These are phyloP conservation scores for Congeria kusceri DNA, from an alignment of 2,888 invertebrate species.

Conservation along the genomic window DNA sequence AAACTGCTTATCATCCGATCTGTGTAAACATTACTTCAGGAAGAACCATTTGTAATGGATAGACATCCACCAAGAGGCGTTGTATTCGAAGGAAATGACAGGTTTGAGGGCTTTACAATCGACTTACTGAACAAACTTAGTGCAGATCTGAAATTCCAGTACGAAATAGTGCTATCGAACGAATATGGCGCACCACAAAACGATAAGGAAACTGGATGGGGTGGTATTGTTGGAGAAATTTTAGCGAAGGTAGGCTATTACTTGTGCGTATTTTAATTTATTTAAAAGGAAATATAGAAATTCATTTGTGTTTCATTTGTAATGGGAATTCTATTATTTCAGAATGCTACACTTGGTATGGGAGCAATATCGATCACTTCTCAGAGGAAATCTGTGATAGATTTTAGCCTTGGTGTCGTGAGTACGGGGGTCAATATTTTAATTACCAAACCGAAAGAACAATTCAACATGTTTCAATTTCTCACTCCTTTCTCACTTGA, in stretches of 20 bases:
- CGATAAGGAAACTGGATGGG: conserved; percentile 61
- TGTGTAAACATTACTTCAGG: conserved; percentile 72
- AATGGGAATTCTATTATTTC: conserved; percentile 27
- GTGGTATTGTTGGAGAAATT: conserved; percentile 78
- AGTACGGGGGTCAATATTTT: conserved; percentile 80
- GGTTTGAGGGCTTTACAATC: conserved; percentile 78
- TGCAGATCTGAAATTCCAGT: conserved; percentile 70
- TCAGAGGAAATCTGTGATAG: conserved; percentile 73
- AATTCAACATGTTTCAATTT: conserved; percentile 79
- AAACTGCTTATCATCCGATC: too few relatives aligned
- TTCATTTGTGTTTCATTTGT: too few relatives aligned
- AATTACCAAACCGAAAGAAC: conserved; percentile 72
- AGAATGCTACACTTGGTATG: conserved; percentile 80
- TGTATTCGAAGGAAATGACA: conserved; percentile 57
- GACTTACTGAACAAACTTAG: conserved; percentile 72
- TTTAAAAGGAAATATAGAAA: too few relatives aligned
- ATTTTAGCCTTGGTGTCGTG: conserved; percentile 79
- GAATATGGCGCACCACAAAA: conserved; percentile 63
- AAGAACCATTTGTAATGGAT: conserved; percentile 79
- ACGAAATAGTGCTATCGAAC: conserved; percentile 72
- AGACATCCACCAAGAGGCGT: conserved; percentile 35
- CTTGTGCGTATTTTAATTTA: too few relatives aligned
- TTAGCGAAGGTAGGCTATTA: conserved; percentile 62
- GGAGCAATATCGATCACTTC: conserved; percentile 81
- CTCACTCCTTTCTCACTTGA: conserved; percentile 77